Base-by-base conservation (phyloP, 2,888 invertebrate species). In the Gerris lacustris region DNA sequence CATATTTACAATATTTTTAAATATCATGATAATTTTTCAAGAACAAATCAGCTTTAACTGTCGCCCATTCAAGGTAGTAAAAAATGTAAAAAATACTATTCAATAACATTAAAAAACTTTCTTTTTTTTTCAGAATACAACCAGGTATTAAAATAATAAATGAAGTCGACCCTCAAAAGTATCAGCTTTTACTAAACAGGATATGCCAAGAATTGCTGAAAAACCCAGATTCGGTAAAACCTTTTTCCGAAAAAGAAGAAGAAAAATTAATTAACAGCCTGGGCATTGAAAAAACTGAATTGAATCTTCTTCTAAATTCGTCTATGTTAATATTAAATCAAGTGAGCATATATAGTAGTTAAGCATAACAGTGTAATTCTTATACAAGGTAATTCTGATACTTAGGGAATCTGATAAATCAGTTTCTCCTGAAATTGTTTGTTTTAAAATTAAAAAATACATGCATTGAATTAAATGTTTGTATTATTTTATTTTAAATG, bases 241-340 rank as follows among this genome's bases (percentile, higher is more conserved):
- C 74, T 9, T 76, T 76, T 69, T 72, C 71, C 18, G 70, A 72
- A 11, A 75, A 75, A 45, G 74, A 76, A 69, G 73, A 74, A 66
- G 74, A 75, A 44, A 76, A 74, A 71, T 70, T 76, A 7, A 44
- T 69, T 43, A 66, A 44, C 5, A 74, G 68, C 66, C 64, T 74
- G 5, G 45, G 67, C 44, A 66, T 75, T 2, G 71, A 70, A 44
- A 67, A 63, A 9, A 45, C 67, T 11, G 72, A 75, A 44, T 70
- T 76, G n/a, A 68, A 69, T 44, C 31, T 72, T 11, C 67, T 76
- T 31, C 69, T 74, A 9, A 72, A 73, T 67, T 70, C 73, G 4
- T 72, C 74, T 6, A 71, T 73, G 44, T 70, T 74, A 17, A 73
- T 76, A 55, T 64, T 76, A 15, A 63, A 70, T 62, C 74, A 76